Evolutionary conservation across 2,888 invertebrate species (phyloP).

Genomic region (Idaea straminata): DNA sequence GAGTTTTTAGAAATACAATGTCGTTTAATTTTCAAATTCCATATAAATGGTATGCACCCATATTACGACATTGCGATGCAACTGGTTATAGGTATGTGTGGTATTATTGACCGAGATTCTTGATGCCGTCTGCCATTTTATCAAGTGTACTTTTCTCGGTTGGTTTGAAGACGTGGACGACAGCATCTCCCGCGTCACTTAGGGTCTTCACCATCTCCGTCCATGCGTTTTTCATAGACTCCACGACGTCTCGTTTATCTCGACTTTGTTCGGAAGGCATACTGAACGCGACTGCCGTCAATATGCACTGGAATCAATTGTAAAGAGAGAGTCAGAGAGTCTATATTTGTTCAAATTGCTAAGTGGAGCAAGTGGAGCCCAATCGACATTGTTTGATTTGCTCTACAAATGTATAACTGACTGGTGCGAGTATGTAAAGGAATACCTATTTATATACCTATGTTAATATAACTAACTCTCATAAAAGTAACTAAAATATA

Average conservation of each 20-base stretch:
- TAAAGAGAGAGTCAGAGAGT: background rate
- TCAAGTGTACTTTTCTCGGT: conserved; percentile 59
- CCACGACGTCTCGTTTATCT: conserved; percentile 62
- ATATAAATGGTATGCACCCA: background rate
- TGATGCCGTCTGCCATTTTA: conserved; percentile 59
- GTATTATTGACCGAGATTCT: conserved; percentile 42
- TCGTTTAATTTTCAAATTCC: background rate
- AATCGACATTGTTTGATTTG: background rate
- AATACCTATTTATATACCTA: background rate
- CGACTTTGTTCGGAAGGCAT: conserved; percentile 43
- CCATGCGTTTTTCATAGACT: conserved; percentile 66
- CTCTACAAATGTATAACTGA: background rate
- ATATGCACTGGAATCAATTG: conserved; percentile 39
- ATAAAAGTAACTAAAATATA: too few species aligned
- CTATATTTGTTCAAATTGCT: background rate
- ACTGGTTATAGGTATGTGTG: conserved; percentile 10
- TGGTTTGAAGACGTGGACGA: conserved; percentile 66
- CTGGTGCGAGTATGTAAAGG: background rate
- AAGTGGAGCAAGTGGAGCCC: background rate
- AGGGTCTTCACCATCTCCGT: conserved; percentile 58
- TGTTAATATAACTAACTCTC: too few species aligned
- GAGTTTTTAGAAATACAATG: background rate
- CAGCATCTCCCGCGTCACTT: conserved; percentile 62
- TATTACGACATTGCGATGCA: conserved; percentile 18
- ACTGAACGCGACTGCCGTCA: conserved; percentile 37